Evolutionary conservation across 2,797 vertebrate species (phyloP).

Genomic region (Galago senegalensis): DNA sequence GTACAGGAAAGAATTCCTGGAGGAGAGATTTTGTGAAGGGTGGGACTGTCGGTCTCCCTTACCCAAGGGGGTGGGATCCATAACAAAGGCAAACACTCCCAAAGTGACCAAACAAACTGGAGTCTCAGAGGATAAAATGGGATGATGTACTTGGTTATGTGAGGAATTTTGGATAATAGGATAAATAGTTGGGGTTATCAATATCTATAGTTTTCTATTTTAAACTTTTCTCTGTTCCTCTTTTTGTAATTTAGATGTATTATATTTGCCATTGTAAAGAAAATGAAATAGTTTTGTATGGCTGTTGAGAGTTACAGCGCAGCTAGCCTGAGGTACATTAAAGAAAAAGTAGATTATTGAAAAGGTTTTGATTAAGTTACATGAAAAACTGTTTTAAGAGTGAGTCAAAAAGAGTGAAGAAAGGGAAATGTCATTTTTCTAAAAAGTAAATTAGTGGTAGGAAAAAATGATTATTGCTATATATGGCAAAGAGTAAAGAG

Average conservation of each 20-base stretch:
- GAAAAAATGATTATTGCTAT: not conserved
- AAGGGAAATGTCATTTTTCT: conserved; percentile 40
- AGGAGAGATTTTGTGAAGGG: not conserved
- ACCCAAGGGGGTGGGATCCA: not conserved
- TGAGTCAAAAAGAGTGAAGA: not conserved
- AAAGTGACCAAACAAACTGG: not conserved
- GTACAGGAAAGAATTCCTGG: not conserved
- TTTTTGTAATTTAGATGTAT: not conserved
- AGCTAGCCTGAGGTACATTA: not conserved
- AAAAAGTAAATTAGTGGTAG: conserved; percentile 1
- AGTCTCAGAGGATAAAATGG: not conserved
- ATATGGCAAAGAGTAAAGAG: not conserved
- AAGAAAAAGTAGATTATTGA: not conserved
- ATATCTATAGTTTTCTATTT: not conserved
- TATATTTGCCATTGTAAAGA: not conserved
- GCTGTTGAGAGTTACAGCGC: not conserved
- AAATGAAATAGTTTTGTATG: not conserved
- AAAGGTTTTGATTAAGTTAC: not conserved
- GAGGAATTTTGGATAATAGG: not conserved
- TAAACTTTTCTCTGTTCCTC: conserved; percentile 7
- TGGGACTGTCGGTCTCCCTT: not conserved
- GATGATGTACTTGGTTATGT: not conserved
- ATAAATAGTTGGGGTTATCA: not conserved
- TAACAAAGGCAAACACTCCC: conserved; percentile 22
- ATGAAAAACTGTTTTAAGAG: conserved; percentile 12